A percentile compares a stretch with the other conserved stretches of the same genome.
Conservation (phyloP, 2,113 vertebrate species). For the Romanogobio albipinnatus region DNA sequence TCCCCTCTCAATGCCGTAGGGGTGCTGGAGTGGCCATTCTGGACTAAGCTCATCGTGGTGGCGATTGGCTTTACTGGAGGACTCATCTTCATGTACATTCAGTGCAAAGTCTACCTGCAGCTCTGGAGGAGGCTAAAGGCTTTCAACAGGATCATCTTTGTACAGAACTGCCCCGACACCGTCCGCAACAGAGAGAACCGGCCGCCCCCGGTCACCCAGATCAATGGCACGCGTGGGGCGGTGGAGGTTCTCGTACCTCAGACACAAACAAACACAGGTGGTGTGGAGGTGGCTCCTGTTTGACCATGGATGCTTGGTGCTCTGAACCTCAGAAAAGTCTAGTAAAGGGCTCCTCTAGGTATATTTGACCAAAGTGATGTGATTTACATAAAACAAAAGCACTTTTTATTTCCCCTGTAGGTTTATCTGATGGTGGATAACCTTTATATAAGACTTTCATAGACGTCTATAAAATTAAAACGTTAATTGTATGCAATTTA, state of each 20-base stretch:
- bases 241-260: slow-evolving; percentile 77
- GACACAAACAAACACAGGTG: slow-evolving; percentile 70
- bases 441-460: background rate
- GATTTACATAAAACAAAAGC: slow-evolving; percentile 2
- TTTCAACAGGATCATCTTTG: slow-evolving; percentile 97
- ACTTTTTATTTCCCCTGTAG: slow-evolving; percentile 11
- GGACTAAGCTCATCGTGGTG: slow-evolving; percentile 96
- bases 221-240: slow-evolving; percentile 74
- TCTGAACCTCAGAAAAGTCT: background rate
- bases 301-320: slow-evolving; percentile 67
- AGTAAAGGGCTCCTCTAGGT: slow-evolving; percentile 2
- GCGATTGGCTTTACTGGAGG: slow-evolving; percentile 90
- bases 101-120: slow-evolving; percentile 95
- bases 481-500: background rate
- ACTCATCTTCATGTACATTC: slow-evolving; percentile 97
- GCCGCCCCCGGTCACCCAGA: slow-evolving; percentile 59
- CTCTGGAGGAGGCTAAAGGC: slow-evolving; percentile 96
- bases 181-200: slow-evolving; percentile 80
- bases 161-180: slow-evolving; percentile 96
- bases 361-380: slow-evolving; percentile 17
- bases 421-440: background rate
- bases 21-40: slow-evolving; percentile 96
- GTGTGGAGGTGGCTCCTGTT: slow-evolving; percentile 79
- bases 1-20: slow-evolving; percentile 72
- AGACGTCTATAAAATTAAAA: background rate